Base-by-base conservation (phyloP, 2,113 vertebrate genomes). In the Pongo pygmaeus region DNA sequence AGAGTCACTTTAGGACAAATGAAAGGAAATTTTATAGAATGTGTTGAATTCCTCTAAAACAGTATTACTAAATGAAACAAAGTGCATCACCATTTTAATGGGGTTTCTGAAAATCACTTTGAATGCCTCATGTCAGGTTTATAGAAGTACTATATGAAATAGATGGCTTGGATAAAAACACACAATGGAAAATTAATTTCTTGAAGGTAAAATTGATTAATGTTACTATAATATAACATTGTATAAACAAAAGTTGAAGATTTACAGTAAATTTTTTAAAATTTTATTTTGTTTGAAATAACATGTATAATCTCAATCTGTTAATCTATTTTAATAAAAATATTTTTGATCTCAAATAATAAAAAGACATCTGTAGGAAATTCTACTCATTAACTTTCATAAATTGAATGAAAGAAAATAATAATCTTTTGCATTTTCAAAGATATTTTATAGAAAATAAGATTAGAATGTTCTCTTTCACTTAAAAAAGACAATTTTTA, bases 401-500 rank as follows among this genome's bases (percentile, higher is more conserved):
- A 91, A 61, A 22, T 5, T 74, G 11, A 86, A 79, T 14, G 17
- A 72, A 84, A 89, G 12, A 55, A 83, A 61, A 32, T 74, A 75
- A 88, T 70, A 91, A 43, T 52, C 0, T 74, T 69, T 84, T 79
- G 18, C 3, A 86, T 72, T 72, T 61, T 77, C n/a, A 85, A 81
- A 91, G 3, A 57, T 17, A 59, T 40, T 77, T 86, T 78, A 40
- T 52, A 38, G 8, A 86, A 81, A 87, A 85, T 30, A 38, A 23
- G 5, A 9, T 67, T 59, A 40, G 89, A 93, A 48, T 43, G 8
- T 8, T 74, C 20, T 90, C 5, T 3, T 25, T 93, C 25, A 80
- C 12, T 48, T 89, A 88, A 67, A 97, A 97, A 89, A 72, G 10
- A 35, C 0, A 81, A 38, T 27, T 70, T 89, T 94, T 83, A 75